Base-by-base conservation (phyloP, 2,113 vertebrate species). In the Cairina moschata region DNA sequence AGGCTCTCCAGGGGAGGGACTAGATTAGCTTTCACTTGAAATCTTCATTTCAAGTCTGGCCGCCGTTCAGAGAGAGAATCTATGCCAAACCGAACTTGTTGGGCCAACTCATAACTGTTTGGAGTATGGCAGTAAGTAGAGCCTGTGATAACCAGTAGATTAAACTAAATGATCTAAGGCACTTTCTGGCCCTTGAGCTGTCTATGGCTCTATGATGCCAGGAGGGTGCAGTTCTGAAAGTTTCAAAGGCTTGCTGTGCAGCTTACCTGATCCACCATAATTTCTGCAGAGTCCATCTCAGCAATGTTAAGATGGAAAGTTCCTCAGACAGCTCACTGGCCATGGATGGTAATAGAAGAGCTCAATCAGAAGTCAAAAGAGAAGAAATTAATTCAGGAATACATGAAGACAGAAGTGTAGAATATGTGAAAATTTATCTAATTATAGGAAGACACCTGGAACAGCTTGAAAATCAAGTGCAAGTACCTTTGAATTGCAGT, bases 371-470 rank as follows among this genome's bases (percentile, higher is more conserved):
- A 63, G 21, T 88, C 50, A 36, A 23, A 63, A 81, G 44, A 83
- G 32, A 77, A 90, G 17, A 67, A 83, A 83, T 14, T 25, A 11
- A 54, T 58, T 74, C 50, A 58, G 59, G 31, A 92, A 81, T 28
- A 62, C 71, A 46, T 42, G 52, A 58, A 31, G 69, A 82, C 32
- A 56, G 44, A 23, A 69, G 29, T 31, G 38, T 29, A 36, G 44
- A 95, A 67, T 40, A 78, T 12, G 15, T 67, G 83, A 68, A 74
- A 86, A 95, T 69, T 26, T 85, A 88, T 80, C 69, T 73, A 42
- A 83, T 83, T 63, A n/a, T 11, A 81, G 84, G 75, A 87, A 89
- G 73, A 63, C 77, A 92, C 52, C 84, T 86, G 86, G 68, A 87
- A 65, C 38, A 86, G 65, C 42, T 50, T 78, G 84, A 71, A 67